These are phyloP conservation scores for Cephalophus harveyi DNA, from an alignment of 2,113 vertebrate genomes.

Conservation along the genomic window DNA sequence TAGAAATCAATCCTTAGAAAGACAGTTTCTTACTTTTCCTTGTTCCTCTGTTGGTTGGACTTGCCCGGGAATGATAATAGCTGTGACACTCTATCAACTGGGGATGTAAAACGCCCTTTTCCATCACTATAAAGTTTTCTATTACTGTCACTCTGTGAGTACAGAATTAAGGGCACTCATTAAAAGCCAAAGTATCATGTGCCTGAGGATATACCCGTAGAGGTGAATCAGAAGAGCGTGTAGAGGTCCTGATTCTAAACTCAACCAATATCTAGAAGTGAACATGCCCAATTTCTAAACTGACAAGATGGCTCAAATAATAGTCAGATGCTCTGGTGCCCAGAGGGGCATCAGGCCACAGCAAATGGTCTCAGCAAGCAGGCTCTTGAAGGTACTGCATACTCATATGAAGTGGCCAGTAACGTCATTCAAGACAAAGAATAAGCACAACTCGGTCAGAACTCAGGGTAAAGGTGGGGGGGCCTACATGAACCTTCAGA, in stretches of 20 bases:
- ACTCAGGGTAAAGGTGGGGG: background rate
- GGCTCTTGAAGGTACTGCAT: background rate
- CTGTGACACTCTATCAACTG: background rate
- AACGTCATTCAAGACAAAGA: background rate
- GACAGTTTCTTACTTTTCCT: conserved; percentile 24
- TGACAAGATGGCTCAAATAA: background rate
- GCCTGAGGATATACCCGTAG: background rate
- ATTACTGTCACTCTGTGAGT: background rate
- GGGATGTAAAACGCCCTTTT: background rate
- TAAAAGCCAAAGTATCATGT: background rate
- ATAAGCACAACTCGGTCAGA: background rate
- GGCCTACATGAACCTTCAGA: background rate
- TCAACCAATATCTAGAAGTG: background rate
- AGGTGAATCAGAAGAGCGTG: background rate
- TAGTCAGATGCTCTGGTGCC: background rate
- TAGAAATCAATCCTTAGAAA: conserved; percentile 36
- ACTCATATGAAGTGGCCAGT: background rate
- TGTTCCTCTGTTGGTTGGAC: background rate
- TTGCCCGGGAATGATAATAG: background rate
- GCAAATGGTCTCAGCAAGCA: background rate
- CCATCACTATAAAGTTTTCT: background rate
- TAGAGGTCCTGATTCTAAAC: background rate
- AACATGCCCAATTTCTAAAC: background rate
- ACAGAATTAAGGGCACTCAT: conserved; percentile 15
- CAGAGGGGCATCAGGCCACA: background rate